Base-by-base conservation (phyloP, 2,888 invertebrate genomes). In the Penaeus monodon region DNA sequence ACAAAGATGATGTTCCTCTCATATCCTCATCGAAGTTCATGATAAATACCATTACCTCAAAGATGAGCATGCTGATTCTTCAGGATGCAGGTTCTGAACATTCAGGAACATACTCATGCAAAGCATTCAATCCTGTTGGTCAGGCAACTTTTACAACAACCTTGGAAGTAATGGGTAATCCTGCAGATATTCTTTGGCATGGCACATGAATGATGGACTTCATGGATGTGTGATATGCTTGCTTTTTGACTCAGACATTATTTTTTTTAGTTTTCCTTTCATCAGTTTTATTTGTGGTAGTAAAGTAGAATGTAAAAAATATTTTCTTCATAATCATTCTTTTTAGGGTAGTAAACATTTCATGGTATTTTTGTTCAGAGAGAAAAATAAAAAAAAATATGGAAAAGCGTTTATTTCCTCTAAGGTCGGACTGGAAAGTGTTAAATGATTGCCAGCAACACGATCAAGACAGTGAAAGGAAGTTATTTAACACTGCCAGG, bases 1-100 rank as follows among this genome's bases (percentile, higher is more conserved):
- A 93, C 68, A 94, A 94, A 91, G 93, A 94, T 91, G 93, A 92
- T 84, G 91, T 91, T 68, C 91, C 91, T 27, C 64, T 91, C 84
- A 91, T 84, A 90, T 91, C 85, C 81, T 88, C 79, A 90, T 68
- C 84, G 17, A 88, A 89, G 79, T 83, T 88, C 57, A 84, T 88
- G 63, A 87, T 88, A 65, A 88, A 85, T 78, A 85, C 83, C 44
- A 81, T 90, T 29, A 89, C 86, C 49, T 74, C 89, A 24, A 89
- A 88, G 74, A 87, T 90, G 76, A 91, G 90, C 65, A 81, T 90
- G 76, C 84, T 90, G 76, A 89, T 89, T 70, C 90, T 91, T 74
- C 90, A 90, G 70, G 90, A 90, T 64, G 91, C 91, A 14, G 90
- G 90, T 76, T 90, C 90, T 49, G 91, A 91, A 38, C 91, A 91